These are phyloP conservation scores for Campoplex capitator DNA, from an alignment of 2,888 invertebrate species.

Conservation along the genomic window DNA sequence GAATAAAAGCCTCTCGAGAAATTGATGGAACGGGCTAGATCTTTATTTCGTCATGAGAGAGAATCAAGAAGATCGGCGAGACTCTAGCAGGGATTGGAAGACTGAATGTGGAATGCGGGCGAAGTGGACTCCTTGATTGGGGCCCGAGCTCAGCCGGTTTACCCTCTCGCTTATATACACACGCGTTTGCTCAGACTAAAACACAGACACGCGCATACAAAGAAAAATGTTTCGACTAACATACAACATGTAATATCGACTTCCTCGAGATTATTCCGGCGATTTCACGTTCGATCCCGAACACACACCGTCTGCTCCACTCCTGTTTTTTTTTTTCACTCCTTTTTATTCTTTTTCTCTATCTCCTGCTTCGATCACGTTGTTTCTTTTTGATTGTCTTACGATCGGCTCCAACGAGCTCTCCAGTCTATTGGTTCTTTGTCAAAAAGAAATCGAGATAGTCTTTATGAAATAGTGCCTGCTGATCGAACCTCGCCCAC, in stretches of 20 bases:
- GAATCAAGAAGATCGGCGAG: slow-evolving; percentile 65
- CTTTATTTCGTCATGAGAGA: slow-evolving; percentile 33
- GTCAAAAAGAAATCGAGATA: slow-evolving; percentile 8
- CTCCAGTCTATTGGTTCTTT: slow-evolving; percentile 32
- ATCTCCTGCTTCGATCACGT: background rate
- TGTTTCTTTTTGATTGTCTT: slow-evolving; percentile 61
- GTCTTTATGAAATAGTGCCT: slow-evolving; percentile 22
- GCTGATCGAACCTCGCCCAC: background rate
- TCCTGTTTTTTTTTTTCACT: slow-evolving; percentile 21
- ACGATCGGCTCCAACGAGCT: slow-evolving; percentile 48
- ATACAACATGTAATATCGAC: slow-evolving; percentile 66
- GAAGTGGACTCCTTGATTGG: slow-evolving; percentile 82
- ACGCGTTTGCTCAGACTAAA: slow-evolving; percentile 24
- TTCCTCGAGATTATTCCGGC: slow-evolving; percentile 67
- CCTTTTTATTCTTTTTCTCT: background rate
- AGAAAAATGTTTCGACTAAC: slow-evolving; percentile 57
- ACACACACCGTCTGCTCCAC: slow-evolving; percentile 53
- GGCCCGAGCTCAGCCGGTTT: slow-evolving; percentile 78
- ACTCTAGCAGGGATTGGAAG: slow-evolving; percentile 77
- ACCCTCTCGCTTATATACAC: slow-evolving; percentile 66
- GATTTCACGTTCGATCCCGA: slow-evolving; percentile 67
- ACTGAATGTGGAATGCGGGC: slow-evolving; percentile 81
- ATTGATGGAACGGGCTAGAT: slow-evolving; percentile 40
- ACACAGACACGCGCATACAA: slow-evolving; percentile 13
- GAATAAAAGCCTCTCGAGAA: background rate